Conservation (phyloP, 1,140 invertebrate species). For the Drosophila tropicalis region DNA sequence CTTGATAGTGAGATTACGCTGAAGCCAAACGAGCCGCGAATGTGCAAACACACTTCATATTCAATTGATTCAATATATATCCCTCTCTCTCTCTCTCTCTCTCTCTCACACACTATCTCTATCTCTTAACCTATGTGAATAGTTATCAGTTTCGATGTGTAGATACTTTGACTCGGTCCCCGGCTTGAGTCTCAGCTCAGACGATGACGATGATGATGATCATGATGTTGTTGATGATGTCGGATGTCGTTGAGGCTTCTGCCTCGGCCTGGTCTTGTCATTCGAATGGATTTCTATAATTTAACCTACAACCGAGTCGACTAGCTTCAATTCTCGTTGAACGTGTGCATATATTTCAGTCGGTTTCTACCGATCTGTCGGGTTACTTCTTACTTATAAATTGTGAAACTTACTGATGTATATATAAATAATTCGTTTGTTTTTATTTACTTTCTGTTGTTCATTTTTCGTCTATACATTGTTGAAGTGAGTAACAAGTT, state of each 20-base stretch:
- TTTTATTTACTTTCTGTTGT: no score
- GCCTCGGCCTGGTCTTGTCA: conserved; percentile 16
- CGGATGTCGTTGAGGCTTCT: background rate
- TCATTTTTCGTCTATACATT: no score
- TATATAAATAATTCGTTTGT: no score
- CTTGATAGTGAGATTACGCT: conserved; percentile 6
- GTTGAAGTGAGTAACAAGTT: no score
- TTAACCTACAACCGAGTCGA: conserved; percentile 31
- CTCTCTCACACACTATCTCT: background rate
- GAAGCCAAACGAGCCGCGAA: conserved; percentile 11
- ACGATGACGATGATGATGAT: background rate
- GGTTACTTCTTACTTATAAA: conserved; percentile 1
- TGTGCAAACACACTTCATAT: conserved; percentile 47
- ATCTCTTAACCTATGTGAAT: background rate
- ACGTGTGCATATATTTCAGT: conserved; percentile 12
- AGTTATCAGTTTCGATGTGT: conserved; percentile 7
- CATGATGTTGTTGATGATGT: background rate
- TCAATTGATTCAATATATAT: conserved; percentile 4
- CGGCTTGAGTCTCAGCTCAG: conserved; percentile 1
- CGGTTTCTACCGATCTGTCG: background rate
- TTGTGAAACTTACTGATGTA: background rate
- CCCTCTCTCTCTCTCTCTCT: background rate
- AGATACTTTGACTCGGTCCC: background rate
- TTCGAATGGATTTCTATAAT: conserved; percentile 57
- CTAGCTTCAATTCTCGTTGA: conserved; percentile 11